Evolutionary conservation across 92 coral and sea anemone genomes (phyloP).

Genomic region (Zoanthus gigantus): DNA sequence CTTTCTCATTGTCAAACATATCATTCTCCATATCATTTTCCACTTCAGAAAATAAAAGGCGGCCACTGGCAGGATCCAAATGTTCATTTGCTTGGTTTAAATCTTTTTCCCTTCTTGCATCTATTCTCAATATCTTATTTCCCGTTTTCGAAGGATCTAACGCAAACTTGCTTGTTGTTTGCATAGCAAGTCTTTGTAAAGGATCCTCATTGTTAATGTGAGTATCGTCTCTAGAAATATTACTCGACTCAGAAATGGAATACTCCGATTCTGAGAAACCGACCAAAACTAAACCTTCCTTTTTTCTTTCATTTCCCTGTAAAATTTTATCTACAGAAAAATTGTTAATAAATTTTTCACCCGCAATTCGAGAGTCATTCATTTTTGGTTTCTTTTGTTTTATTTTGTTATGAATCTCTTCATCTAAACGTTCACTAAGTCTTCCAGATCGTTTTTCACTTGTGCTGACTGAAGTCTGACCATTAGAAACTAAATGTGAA

Average conservation of each 20-base stretch:
- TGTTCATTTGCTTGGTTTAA: not conserved
- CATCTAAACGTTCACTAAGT: not conserved
- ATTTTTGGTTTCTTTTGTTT: constrained; percentile 4
- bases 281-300: not conserved
- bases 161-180: not conserved
- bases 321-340: not conserved
- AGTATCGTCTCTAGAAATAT: not conserved
- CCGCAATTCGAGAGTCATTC: not conserved
- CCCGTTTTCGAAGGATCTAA: not conserved
- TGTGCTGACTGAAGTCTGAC: not conserved
- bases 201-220: not conserved
- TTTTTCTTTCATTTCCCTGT: not conserved
- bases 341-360: not conserved
- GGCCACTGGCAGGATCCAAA: not conserved
- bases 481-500: not conserved
- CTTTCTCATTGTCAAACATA: not conserved
- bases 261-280: not conserved
- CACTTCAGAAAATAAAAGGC: not conserved
- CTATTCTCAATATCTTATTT: not conserved
- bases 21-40: not conserved
- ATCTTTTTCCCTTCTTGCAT: not conserved
- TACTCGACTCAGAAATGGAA: not conserved
- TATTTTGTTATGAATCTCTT: not conserved
- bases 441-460: not conserved
- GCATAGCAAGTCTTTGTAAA: not conserved